Base-by-base conservation (phyloP, 1,140 invertebrate species). In the Lasioglossum albipes region DNA sequence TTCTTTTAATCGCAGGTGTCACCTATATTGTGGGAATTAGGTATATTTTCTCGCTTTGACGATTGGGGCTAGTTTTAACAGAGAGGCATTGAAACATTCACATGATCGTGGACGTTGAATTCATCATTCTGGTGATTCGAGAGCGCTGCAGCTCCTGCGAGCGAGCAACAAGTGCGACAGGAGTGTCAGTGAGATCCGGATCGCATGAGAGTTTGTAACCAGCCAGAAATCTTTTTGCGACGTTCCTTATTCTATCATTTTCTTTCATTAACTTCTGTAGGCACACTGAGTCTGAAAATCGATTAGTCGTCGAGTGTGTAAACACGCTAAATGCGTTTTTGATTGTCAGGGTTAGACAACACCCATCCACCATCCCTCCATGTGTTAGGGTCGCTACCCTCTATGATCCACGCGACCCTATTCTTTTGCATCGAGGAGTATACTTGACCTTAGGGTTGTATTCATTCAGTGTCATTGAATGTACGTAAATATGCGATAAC, bases 321-420 rank as follows among this genome's bases (percentile, higher is more conserved):
- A 88, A 87, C 83, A 87, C 20, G 45, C 22, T 73, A 68, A 85
- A 87, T 57, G 59, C 80, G 77, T 75, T 85, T 79, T 67, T 66
- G 66, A 64, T 76, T 75, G 54, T 65, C 20, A 18, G 73, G 67
- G 66, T 67, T 64, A 76, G 67, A 16, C 66, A 73, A 68, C 87
- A 88, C 86, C 75, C 79, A 73, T 54, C 78, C 54, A 18, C 22
- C 72, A 54, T 68, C 69, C 77, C 61, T 68, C 73, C 77, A 75
- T 73, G 66, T 71, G 41, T 77, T 80, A 69, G 79, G 73, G 69
- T 57, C 70, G 36, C 31, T 27, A 81, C 79, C 74, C 78, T 76
- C 36, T 12, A 54, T 7, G 3, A 45, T 45, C 13, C 3, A 52
- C 16, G 12, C 61, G 52, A n/a, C 78, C 84, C 78, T 57, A 18